Conservation (phyloP, 2,113 vertebrate species). For the Cygnus buccinator region DNA sequence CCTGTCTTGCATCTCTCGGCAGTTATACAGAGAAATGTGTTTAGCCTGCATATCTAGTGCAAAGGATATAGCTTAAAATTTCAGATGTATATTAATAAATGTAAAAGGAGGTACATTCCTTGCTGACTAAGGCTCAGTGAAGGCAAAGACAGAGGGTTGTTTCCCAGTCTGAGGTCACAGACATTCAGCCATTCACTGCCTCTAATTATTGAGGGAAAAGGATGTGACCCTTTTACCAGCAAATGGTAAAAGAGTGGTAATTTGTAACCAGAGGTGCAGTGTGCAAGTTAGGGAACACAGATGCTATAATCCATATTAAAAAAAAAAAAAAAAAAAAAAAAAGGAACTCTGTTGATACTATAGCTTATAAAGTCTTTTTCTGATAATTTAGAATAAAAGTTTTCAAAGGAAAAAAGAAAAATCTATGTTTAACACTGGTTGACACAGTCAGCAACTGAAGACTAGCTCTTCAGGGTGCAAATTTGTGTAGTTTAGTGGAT, state of each 20-base stretch:
- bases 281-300: neutral
- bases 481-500: neutral
- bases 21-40: neutral
- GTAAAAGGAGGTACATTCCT: neutral
- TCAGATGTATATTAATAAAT: neutral
- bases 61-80: neutral
- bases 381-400: neutral
- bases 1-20: neutral
- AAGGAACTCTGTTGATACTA: rapidly evolving
- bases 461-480: conserved; percentile 14
- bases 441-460: conserved; percentile 13
- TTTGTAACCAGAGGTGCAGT: neutral
- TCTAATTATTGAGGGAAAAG: neutral
- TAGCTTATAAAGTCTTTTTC: neutral
- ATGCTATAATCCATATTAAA: neutral
- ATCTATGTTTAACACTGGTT: neutral
- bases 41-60: neutral
- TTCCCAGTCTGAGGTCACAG: neutral
- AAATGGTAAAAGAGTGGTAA: neutral
- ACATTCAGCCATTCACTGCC: neutral
- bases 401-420: neutral
- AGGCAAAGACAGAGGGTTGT: neutral
- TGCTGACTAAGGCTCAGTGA: neutral
- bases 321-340: neutral
- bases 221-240: rapidly evolving